Conservation (phyloP, 2,113 vertebrate species). For the Murina feae region DNA sequence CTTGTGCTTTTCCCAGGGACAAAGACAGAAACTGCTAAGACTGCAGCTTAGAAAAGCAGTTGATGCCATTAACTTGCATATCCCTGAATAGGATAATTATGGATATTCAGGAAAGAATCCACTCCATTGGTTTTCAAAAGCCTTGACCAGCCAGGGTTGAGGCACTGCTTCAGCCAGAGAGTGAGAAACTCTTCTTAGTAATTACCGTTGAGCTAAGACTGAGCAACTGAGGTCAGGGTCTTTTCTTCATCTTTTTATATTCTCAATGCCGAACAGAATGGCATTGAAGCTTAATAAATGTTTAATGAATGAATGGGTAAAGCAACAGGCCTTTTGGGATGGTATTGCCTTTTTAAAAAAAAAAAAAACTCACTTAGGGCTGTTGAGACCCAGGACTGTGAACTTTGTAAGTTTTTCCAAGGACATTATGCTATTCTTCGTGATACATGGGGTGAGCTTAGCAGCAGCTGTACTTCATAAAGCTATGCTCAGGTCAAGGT, state of each 20-base stretch:
- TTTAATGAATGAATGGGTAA: neutral
- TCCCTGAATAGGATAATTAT: slow-evolving; percentile 4
- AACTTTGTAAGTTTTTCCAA: neutral
- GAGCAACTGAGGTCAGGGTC: neutral
- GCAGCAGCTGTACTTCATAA: neutral
- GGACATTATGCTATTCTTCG: neutral
- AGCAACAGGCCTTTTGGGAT: neutral
- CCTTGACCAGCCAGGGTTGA: neutral
- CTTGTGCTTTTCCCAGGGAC: neutral
- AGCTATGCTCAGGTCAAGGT: neutral
- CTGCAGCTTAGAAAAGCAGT: neutral
- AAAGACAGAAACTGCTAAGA: slow-evolving; percentile 20
- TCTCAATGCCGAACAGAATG: neutral
- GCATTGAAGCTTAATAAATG: neutral
- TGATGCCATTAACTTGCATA: neutral
- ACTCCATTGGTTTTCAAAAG: slow-evolving; percentile 30
- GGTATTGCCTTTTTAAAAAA: neutral
- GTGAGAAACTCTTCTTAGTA: neutral
- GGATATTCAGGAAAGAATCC: neutral
- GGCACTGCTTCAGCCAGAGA: neutral
- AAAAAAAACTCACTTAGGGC: neutral
- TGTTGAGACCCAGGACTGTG: neutral
- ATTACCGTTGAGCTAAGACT: neutral
- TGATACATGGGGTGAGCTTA: neutral
- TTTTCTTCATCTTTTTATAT: slow-evolving; percentile 4